A percentile compares a stretch with the other conserved stretches of the same genome.
These are phyloP conservation scores for Mesorhabditis spiculigera DNA, from an alignment of 2,888 invertebrate species.

Conservation along the genomic window DNA sequence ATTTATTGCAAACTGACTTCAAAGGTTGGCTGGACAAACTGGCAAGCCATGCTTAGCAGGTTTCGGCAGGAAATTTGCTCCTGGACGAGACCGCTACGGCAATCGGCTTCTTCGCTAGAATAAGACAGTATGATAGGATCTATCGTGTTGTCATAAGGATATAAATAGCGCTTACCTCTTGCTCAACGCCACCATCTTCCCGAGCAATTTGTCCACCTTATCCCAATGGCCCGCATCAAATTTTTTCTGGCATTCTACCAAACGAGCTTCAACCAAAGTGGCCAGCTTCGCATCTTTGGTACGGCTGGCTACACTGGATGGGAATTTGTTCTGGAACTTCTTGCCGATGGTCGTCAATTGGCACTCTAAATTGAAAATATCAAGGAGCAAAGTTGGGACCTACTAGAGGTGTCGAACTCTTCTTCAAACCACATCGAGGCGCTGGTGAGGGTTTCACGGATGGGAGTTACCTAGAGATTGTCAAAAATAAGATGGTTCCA, in stretches of 20 bases:
- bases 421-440: conserved; percentile 35
- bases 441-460: conserved; percentile 14
- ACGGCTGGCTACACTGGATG: conserved; percentile 28
- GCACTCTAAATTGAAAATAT: conserved; percentile 12
- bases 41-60: conserved; percentile 50
- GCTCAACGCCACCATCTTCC: conserved; percentile 30
- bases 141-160: not conserved
- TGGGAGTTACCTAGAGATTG: too few species aligned
- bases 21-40: conserved; percentile 47
- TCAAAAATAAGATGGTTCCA: too few species aligned
- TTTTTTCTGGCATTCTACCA: conserved; percentile 40
- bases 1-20: not conserved
- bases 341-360: conserved; percentile 35
- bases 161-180: conserved; percentile 23
- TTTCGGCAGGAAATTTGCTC: conserved; percentile 54
- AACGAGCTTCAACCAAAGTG: conserved; percentile 31
- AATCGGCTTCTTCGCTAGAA: conserved; percentile 54
- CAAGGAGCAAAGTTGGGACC: not conserved
- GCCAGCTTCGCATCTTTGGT: conserved; percentile 29
- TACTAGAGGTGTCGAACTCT: conserved; percentile 30
- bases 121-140: too few species aligned
- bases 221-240: conserved; percentile 39
- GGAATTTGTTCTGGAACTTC: conserved; percentile 52
- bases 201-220: conserved; percentile 28
- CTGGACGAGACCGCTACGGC: conserved; percentile 52